Base-by-base conservation (phyloP, 2,797 vertebrate genomes). In the Nyctibius grandis region DNA sequence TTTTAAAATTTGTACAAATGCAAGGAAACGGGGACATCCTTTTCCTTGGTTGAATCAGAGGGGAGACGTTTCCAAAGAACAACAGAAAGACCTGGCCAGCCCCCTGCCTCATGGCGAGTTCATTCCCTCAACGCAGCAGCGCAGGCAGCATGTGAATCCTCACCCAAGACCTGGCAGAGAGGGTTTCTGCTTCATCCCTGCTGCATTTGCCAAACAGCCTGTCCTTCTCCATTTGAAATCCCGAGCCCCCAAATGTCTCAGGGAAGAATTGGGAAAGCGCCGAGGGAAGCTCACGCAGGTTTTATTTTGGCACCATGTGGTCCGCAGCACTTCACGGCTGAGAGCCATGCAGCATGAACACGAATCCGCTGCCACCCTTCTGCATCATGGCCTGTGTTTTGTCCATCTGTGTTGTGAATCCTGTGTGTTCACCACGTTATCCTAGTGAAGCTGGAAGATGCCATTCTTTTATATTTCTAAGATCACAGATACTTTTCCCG, bases 271-370 rank as follows among this genome's bases (percentile, higher is more conserved):
- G 75, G 79, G 78, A 54, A 5, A 9, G 80, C 0, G 8, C 91
- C 4, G 53, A 96, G 95, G 84, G 88, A 68, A 91, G 91, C 48
- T 89, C 87, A 21, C 0, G 73, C 89, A 79, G 87, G 19, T 36
- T 94, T 93, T 87, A 76, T 94, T 94, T 96, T 83, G 95, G 96
- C 89, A 83, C 94, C 89, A 26, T 21, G 82, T 7, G 74, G 92
- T 65, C 77, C 2, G 3, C 78, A 50, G 91, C 67, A 1, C 88
- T 74, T 6, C 33, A 36, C 2, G 54, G 57, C 23, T 26, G 45
- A 1, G 51, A 88, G 38, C 67, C 14, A 0, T 5, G 67, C 15
- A 91, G 53, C 48, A 10, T 64, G 29, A 84, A 34, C 76, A 21
- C 85, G 42, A 56, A 63, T 5, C 47, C 13, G 36, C 80, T 33